Conservation (phyloP, 2,888 invertebrate species). For the Ctenicera cuprea region DNA sequence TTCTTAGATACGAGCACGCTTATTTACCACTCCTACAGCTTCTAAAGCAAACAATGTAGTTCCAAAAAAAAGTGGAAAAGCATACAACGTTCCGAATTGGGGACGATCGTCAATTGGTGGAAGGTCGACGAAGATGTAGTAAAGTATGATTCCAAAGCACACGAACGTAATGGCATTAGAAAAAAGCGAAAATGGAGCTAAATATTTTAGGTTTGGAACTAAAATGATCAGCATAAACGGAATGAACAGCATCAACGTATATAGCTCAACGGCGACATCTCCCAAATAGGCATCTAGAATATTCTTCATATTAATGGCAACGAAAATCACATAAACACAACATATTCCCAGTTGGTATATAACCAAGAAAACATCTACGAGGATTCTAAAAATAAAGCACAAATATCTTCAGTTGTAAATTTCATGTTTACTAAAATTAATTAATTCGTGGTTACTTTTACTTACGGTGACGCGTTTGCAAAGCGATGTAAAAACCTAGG, state of each 20-base stretch:
- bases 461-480: slow-evolving; percentile 69
- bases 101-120: slow-evolving; percentile 79
- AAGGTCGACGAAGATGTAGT: slow-evolving; percentile 87
- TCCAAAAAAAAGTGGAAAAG: slow-evolving; percentile 95
- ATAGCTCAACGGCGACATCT: slow-evolving; percentile 59
- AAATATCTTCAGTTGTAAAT: too few relatives aligned
- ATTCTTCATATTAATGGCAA: slow-evolving; percentile 68
- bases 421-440: too few relatives aligned
- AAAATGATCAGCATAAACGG: slow-evolving; percentile 88
- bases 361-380: slow-evolving; percentile 84
- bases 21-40: slow-evolving; percentile 91
- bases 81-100: slow-evolving; percentile 78
- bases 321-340: slow-evolving; percentile 96
- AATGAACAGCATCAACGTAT: slow-evolving; percentile 69
- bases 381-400: slow-evolving; percentile 76
- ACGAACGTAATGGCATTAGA: slow-evolving; percentile 90
- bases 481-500: slow-evolving; percentile 79
- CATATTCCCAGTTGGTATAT: slow-evolving; percentile 97
- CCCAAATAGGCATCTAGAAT: slow-evolving; percentile 65
- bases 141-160: slow-evolving; percentile 90
- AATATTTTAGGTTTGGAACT: slow-evolving; percentile 87
- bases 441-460: too few relatives aligned
- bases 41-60: slow-evolving; percentile 97
- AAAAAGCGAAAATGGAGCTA: slow-evolving; percentile 92
- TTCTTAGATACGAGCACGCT: neutral